These are phyloP conservation scores for Xenopus tropicalis DNA, from an alignment of 2,113 vertebrate genomes.

Conservation along the genomic window DNA sequence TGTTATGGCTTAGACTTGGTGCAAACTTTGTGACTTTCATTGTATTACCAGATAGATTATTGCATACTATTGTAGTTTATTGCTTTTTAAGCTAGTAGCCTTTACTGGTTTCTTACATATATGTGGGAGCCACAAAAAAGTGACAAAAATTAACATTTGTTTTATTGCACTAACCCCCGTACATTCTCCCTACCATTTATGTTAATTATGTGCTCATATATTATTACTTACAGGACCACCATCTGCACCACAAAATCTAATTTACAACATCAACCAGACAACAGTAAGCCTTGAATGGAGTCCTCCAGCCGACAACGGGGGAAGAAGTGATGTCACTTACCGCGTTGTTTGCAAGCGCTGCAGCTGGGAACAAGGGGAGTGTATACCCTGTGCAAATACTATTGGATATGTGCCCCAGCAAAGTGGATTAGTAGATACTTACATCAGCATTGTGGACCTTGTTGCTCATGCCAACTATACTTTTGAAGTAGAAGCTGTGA, in stretches of 20 bases:
- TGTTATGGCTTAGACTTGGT: too few species aligned
- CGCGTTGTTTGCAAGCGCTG: slow-evolving; percentile 88
- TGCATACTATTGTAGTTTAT: too few species aligned
- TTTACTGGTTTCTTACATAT: too few species aligned
- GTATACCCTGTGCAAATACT: slow-evolving; percentile 86
- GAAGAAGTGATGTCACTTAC: slow-evolving; percentile 94
- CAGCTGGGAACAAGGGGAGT: slow-evolving; percentile 96
- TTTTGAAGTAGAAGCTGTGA: slow-evolving; percentile 97
- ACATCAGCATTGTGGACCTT: slow-evolving; percentile 86
- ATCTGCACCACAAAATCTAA: slow-evolving; percentile 96
- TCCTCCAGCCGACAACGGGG: slow-evolving; percentile 89
- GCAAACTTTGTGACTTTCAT: too few species aligned
- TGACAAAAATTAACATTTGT: too few species aligned
- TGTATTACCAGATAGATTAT: too few species aligned
- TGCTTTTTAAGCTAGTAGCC: too few species aligned
- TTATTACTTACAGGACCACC: slow-evolving; percentile 77
- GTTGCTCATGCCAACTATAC: slow-evolving; percentile 97
- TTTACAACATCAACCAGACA: slow-evolving; percentile 99
- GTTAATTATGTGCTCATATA: not conserved
- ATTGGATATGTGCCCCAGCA: slow-evolving; percentile 89
- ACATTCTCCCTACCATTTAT: too few species aligned
- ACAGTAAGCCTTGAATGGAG: slow-evolving; percentile 93
- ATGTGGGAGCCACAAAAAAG: too few species aligned
- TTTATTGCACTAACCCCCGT: too few species aligned
- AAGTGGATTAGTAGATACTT: slow-evolving; percentile 89